Base-by-base conservation (phyloP, 2,888 invertebrate genomes). In the Tachystola acroxantha region DNA sequence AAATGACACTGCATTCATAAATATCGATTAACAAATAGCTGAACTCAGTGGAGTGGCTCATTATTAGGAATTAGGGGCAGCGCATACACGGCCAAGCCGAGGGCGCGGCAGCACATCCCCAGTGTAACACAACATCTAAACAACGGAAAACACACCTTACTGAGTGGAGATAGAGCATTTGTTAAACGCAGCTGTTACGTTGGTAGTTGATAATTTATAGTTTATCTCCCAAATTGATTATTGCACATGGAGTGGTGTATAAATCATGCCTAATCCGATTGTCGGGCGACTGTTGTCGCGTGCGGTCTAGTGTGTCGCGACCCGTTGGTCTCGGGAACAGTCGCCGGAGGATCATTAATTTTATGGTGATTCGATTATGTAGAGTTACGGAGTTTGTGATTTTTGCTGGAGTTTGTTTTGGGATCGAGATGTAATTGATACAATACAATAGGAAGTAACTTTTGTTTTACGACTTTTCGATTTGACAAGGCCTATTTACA, bases 191-290 rank as follows among this genome's bases (percentile, higher is more conserved):
- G n/a, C n/a, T n/a, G n/a, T n/a, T 1, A 24, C 24, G 24, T 27
- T 6, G 27, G 10, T 3, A 4, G 2, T 4, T 2, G 50, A 73
- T 78, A 77, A 82, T 82, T 78, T 78, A 84, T 81, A 76, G 82
- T 78, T 76, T 78, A 75, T 71, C 74, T 64, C 64, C 52, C 72
- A 72, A 76, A 78, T 80, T 70, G 75, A 77, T 75, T 75, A 78
- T 69, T 71, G 64, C 72, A 70, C 63, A 64, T 54, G 66, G 58
- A 74, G 62, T 57, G 63, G 60, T 65, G 68, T 64, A 76, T 77
- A 75, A 71, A 74, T 81, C 78, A 71, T 55, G 61, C 41, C 55
- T 72, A 74, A 80, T 74, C 69, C 55, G 67, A 76, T 75, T 68
- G 67, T 38, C 31, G 40, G 59, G 28, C 27, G 2, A 4, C 39